These are phyloP conservation scores for Elymnias hypermnestra DNA, from an alignment of 1,140 invertebrate genomes.

Conservation along the genomic window DNA sequence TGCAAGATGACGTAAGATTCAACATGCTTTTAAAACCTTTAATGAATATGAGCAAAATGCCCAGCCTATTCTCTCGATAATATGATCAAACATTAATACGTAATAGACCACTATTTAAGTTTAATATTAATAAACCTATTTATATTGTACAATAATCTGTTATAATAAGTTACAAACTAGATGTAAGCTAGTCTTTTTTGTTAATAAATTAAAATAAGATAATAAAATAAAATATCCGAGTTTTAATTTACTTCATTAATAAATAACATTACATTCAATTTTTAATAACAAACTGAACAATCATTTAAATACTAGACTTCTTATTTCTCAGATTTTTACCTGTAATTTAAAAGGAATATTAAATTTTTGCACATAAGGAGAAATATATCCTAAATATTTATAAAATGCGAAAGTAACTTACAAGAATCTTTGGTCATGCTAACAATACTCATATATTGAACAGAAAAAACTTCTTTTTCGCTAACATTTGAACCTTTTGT, in stretches of 20 bases:
- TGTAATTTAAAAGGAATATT: no score
- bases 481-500: not conserved
- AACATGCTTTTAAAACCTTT: constrained; percentile 1
- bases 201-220: constrained; percentile 42
- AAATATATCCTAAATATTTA: no score
- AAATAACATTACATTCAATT: not conserved
- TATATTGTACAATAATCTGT: constrained; percentile 59
- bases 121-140: constrained; percentile 51
- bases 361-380: no score
- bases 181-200: constrained; percentile 70
- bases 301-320: no score
- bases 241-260: not conserved
- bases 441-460: not conserved
- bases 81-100: not conserved
- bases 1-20: constrained; percentile 11
- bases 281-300: no score
- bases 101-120: constrained; percentile 27
- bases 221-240: constrained; percentile 15
- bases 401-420: not conserved
- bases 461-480: constrained; percentile 5
- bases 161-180: constrained; percentile 70
- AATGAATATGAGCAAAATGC: not conserved
- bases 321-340: no score
- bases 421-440: not conserved
- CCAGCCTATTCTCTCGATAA: not conserved